Evolutionary conservation across 2,797 vertebrate genomes (phyloP).

Genomic region (Epinephelus malabaricus): DNA sequence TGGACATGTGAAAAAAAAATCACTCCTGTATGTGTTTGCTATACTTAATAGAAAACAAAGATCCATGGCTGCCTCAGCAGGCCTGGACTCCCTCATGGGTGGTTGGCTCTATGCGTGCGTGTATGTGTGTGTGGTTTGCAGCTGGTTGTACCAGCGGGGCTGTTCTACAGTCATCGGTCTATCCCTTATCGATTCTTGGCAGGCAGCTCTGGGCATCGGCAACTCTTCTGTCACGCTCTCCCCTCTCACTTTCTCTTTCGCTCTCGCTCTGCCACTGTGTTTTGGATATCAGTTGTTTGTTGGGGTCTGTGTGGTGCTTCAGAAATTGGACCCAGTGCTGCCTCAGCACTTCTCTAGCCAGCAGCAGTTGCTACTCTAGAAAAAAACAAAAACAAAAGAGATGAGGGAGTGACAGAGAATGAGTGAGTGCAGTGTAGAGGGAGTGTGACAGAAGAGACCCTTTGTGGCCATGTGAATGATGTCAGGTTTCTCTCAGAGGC

Average conservation of each 20-base stretch:
- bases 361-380: slow-evolving; percentile 38
- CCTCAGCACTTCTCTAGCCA: slow-evolving; percentile 69
- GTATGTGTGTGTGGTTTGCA: slow-evolving; percentile 44
- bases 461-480: slow-evolving; percentile 17
- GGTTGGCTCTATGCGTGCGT: not conserved
- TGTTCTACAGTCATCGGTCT: slow-evolving; percentile 56
- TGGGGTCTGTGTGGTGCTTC: slow-evolving; percentile 42
- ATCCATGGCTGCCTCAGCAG: slow-evolving; percentile 11
- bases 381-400: not conserved
- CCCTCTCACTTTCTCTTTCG: slow-evolving; percentile 12
- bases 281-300: slow-evolving; percentile 62
- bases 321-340: slow-evolving; percentile 63
- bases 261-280: slow-evolving; percentile 29
- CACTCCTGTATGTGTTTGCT: not conserved
- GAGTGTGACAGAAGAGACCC: not conserved
- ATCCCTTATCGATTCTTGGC: slow-evolving; percentile 71
- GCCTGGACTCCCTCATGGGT: slow-evolving; percentile 6
- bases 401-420: slow-evolving; percentile 27
- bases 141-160: slow-evolving; percentile 45
- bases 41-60: slow-evolving; percentile 17
- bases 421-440: slow-evolving; percentile 15
- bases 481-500: slow-evolving; percentile 17
- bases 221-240: slow-evolving; percentile 57
- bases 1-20: not conserved
- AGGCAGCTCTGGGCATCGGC: slow-evolving; percentile 53